Conservation (phyloP, 2,113 vertebrate species). For the Naja naja region DNA sequence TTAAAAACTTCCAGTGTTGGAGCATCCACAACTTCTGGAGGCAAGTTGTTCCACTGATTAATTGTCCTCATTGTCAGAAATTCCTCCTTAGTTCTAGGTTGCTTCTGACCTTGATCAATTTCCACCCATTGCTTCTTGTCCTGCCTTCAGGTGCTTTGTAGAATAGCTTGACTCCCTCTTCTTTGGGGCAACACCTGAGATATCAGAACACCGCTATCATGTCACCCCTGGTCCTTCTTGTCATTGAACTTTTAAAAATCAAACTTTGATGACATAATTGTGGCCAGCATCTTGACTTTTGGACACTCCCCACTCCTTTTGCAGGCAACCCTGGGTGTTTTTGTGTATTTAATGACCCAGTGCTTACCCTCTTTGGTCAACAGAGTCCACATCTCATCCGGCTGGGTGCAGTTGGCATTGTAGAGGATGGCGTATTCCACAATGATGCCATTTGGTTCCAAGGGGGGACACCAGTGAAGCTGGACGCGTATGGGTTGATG, state of each 20-base stretch:
- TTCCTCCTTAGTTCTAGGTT: background rate
- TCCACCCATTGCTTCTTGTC: background rate
- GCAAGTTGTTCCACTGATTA: background rate
- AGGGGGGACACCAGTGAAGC: slow-evolving; percentile 91
- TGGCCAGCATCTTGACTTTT: background rate
- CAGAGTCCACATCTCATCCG: slow-evolving; percentile 88
- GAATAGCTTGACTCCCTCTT: background rate
- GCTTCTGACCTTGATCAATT: background rate
- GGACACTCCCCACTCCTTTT: background rate
- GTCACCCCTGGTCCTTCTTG: background rate
- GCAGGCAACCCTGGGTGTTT: background rate
- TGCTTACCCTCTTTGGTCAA: slow-evolving; percentile 85
- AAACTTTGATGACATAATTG: background rate
- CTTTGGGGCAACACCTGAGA: background rate
- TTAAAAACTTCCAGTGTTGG: background rate
- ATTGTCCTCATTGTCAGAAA: background rate
- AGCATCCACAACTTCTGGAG: no score
- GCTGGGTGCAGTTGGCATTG: slow-evolving; percentile 82
- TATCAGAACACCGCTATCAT: background rate
- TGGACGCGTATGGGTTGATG: slow-evolving; percentile 85
- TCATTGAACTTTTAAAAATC: background rate
- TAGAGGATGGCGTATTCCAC: slow-evolving; percentile 88
- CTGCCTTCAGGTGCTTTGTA: background rate
- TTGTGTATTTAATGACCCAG: background rate
- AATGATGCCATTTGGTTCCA: slow-evolving; percentile 91